phyloP scores from a whole-genome alignment of 2,888 invertebrate genomes.

The Hypsopygia costalis region DNA sequence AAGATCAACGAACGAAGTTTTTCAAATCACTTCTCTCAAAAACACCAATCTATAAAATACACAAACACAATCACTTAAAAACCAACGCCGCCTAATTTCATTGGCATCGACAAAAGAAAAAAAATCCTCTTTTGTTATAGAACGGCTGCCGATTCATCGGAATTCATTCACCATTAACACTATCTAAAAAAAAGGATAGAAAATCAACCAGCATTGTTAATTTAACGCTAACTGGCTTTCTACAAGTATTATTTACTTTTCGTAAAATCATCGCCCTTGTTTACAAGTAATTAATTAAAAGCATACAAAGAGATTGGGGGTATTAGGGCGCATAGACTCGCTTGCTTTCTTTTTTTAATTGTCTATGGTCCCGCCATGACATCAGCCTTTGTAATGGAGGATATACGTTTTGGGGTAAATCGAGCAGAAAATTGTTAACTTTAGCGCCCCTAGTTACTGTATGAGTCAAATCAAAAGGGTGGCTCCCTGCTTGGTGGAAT shows the following conservation, averaged over 20 bases:
- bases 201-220: slow-evolving; percentile 64
- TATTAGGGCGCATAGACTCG: slow-evolving; percentile 22
- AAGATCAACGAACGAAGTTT: too few species aligned
- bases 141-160: slow-evolving; percentile 32
- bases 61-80: slow-evolving; percentile 18
- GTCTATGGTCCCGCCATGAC: slow-evolving; percentile 54
- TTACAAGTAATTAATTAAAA: slow-evolving; percentile 76
- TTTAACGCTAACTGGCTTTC: slow-evolving; percentile 60
- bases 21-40: not conserved
- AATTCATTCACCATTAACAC: slow-evolving; percentile 38
- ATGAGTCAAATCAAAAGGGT: slow-evolving; percentile 27
- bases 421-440: slow-evolving; percentile 74
- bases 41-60: slow-evolving; percentile 1
- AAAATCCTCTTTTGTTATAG: slow-evolving; percentile 42
- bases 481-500: not conserved
- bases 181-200: slow-evolving; percentile 41
- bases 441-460: slow-evolving; percentile 45
- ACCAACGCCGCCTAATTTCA: slow-evolving; percentile 34
- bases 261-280: slow-evolving; percentile 76
- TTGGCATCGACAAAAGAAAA: slow-evolving; percentile 48
- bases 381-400: slow-evolving; percentile 47
- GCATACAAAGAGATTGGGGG: slow-evolving; percentile 51
- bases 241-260: slow-evolving; percentile 71
- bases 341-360: slow-evolving; percentile 56
- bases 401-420: slow-evolving; percentile 66